Conservation (phyloP, 2,888 invertebrate species). For the Cephus pulcher region DNA sequence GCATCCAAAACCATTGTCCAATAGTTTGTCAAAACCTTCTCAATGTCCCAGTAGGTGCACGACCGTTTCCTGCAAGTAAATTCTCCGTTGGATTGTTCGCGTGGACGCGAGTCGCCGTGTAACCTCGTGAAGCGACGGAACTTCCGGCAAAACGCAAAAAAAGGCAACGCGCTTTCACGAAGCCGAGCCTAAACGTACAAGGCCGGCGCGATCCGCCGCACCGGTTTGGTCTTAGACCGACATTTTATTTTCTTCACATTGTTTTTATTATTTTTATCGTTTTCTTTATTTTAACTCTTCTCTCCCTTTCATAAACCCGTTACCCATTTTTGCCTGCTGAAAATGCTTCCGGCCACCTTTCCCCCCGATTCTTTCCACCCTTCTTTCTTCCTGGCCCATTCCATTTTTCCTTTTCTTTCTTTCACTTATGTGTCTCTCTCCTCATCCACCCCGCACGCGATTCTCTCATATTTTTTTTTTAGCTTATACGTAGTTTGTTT, state of each 20-base stretch:
- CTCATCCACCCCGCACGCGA: background rate
- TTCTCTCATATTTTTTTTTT: constrained; percentile 38
- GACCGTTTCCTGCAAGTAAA: background rate
- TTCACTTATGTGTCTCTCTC: background rate
- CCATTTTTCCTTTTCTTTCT: constrained; percentile 12
- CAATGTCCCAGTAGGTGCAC: background rate
- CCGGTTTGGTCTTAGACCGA: constrained; percentile 55
- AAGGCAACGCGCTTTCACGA: constrained; percentile 6
- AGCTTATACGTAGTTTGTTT: constrained; percentile 58
- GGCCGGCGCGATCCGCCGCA: constrained; percentile 55
- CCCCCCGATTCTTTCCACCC: constrained; percentile 1
- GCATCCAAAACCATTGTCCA: background rate
- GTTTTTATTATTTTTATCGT: constrained; percentile 23
- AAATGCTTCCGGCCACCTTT: constrained; percentile 13
- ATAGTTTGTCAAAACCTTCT: background rate
- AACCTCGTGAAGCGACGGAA: background rate
- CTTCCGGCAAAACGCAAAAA: constrained; percentile 15
- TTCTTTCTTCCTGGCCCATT: constrained; percentile 7
- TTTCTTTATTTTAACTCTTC: constrained; percentile 29
- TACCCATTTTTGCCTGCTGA: constrained; percentile 11
- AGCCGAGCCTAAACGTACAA: background rate
- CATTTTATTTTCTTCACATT: constrained; percentile 33
- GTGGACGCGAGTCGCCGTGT: background rate
- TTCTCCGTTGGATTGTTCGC: background rate
- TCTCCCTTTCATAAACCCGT: background rate